phyloP scores from a whole-genome alignment of 1,140 invertebrate species.

The Sitobion miscanthi region DNA sequence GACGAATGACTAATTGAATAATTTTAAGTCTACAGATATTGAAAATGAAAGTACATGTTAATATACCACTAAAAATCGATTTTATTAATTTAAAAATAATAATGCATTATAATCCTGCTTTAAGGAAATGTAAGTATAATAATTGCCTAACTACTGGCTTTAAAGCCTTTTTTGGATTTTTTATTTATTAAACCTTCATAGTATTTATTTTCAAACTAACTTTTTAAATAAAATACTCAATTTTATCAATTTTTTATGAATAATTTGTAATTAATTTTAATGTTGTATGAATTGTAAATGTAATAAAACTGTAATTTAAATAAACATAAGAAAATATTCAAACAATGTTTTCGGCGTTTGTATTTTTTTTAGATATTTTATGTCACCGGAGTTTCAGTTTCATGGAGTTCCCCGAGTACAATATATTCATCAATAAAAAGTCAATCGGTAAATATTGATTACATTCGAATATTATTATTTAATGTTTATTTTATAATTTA shows the following conservation, averaged over 20 bases:
- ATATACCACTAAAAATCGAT: background rate
- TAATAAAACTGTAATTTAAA: background rate
- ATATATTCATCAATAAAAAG: background rate
- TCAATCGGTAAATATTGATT: background rate
- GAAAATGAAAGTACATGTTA: background rate
- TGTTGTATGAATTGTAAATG: background rate
- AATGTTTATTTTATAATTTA: background rate
- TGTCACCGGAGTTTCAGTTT: background rate
- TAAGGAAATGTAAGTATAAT: background rate
- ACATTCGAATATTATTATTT: background rate
- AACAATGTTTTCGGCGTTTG: background rate
- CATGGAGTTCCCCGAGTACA: background rate
- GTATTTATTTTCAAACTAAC: background rate
- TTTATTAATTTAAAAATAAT: background rate
- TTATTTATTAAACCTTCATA: background rate
- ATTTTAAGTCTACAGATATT: background rate
- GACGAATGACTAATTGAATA: background rate
- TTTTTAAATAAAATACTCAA: background rate
- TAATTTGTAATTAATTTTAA: background rate
- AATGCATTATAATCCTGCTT: background rate
- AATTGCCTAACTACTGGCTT: background rate
- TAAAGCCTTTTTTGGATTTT: background rate
- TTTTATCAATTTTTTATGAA: background rate
- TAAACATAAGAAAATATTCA: background rate
- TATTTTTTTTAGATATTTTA: background rate